These are phyloP conservation scores for Montifringilla adamsi DNA, from an alignment of 2,113 vertebrate species.

Conservation along the genomic window DNA sequence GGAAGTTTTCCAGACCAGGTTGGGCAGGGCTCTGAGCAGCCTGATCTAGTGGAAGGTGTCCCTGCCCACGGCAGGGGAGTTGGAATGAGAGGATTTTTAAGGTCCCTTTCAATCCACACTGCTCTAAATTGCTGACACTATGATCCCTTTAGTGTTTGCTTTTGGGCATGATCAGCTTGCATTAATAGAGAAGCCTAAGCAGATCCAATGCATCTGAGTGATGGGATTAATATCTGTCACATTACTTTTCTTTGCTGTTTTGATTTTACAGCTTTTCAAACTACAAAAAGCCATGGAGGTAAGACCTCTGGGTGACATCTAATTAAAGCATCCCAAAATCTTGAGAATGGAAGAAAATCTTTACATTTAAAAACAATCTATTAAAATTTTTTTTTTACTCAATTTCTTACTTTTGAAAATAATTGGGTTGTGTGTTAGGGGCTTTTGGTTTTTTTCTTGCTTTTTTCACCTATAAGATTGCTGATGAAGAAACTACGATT, in stretches of 20 bases:
- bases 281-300: background rate
- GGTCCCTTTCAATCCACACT: background rate
- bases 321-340: background rate
- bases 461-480: background rate
- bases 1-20: background rate
- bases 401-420: background rate
- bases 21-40: background rate
- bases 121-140: background rate
- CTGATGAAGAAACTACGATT: background rate
- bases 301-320: background rate
- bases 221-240: background rate
- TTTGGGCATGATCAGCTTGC: background rate
- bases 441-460: background rate
- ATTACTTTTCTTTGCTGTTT: background rate
- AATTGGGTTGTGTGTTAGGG: background rate
- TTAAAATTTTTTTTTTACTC: background rate
- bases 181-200: background rate
- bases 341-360: background rate
- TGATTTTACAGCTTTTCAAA: background rate
- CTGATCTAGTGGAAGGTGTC: background rate
- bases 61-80: background rate
- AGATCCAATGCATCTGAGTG: background rate
- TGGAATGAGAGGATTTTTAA: rapidly evolving
- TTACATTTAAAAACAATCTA: background rate
- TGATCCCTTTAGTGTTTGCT: background rate